Base-by-base conservation (phyloP, 2,888 invertebrate genomes). In the Ametastegia equiseti region DNA sequence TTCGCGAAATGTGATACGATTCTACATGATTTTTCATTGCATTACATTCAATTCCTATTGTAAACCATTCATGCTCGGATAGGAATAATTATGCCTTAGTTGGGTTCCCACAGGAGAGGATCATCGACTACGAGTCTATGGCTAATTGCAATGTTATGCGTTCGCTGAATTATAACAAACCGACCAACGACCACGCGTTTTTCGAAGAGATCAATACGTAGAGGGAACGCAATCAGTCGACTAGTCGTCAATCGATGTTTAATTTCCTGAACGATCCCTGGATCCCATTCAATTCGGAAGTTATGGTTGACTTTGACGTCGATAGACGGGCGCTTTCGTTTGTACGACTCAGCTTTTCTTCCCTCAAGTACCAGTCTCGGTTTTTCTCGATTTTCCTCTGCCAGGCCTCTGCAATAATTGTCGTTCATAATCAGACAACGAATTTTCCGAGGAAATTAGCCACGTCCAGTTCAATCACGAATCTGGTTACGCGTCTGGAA, bases 231-330 rank as follows among this genome's bases (percentile, higher is more conserved):
- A 15, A 13, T 27, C 15, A 30, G 15, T 60, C 11, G 1, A 36
- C 36, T 67, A 33, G 19, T 69, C 27, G 42, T 84, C 84, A 91
- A 84, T 91, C 91, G 81, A 91, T 90, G 81, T 90, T 89, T 19
- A 91, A 84, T 81, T 91, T 88, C 47, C 91, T 85, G 80, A 91
- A 91, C 0, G 91, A 88, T 57, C 91, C 91, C 54, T 91, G 91
- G 39, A 89, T 67, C 0, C 89, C 91, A 5, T 88, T 88, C 9
- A 91, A 80, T 73, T 91, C 90, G 23, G 86, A 50, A 2, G 90
- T 80, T n/a, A 63, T 67, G 11, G 84, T 84, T 4, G 88, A 86
- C 80, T 88, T 89, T 7, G 85, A 86, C 19, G 82, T 85, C 5
- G 89, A 87, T 42, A 89, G 77, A 80, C 91, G 86, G 2, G 85